Base-by-base conservation (phyloP, 1,140 invertebrate species). In the Cydia splendana region DNA sequence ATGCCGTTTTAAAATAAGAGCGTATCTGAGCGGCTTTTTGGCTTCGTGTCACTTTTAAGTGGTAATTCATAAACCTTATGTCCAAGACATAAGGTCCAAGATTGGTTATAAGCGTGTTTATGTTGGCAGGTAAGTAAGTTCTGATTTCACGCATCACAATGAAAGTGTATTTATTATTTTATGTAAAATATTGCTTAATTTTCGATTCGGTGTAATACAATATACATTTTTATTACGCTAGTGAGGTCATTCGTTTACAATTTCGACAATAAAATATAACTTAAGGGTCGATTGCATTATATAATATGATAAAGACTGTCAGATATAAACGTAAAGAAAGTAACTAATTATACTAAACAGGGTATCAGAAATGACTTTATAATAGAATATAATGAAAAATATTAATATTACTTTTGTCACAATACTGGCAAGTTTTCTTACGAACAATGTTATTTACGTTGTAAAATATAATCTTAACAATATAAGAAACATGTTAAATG, bases 201-300 rank as follows among this genome's bases (percentile, higher is more conserved):
- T 62, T 34, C 28, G 62, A 65, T 67, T 34, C 65, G 65, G 65
- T 30, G 65, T 34, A 67, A 67, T 67, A 65, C 62, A 34, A 67
- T 67, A 67, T 18, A 30, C 1, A 15, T 34, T 15, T 67, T 38
- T 38, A n/a, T 67, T 34, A 67, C 65, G 38, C 65, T 67, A 67
- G 65, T 67, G 65, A 67, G 65, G 65, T 67, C 65, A 67, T 67
- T 67, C 28, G 65, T 67, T 67, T 38, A 38, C 30, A 34, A 67
- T 67, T 67, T 67, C 65, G 30, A n/a, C 65, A 38, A 38, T 62
- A 62, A 62, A 48, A 48, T 48, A 48, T 13, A 53, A 62, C 57
- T 24, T 62, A 48, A 48, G 45, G 20, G 18, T 62, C 18, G 12
- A 62, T 24, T 24, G 20, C 57, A 62, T 62, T 62, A 7, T 4